These are phyloP conservation scores for Zygogramma bicolorata DNA, from an alignment of 2,888 invertebrate species.

Conservation along the genomic window DNA sequence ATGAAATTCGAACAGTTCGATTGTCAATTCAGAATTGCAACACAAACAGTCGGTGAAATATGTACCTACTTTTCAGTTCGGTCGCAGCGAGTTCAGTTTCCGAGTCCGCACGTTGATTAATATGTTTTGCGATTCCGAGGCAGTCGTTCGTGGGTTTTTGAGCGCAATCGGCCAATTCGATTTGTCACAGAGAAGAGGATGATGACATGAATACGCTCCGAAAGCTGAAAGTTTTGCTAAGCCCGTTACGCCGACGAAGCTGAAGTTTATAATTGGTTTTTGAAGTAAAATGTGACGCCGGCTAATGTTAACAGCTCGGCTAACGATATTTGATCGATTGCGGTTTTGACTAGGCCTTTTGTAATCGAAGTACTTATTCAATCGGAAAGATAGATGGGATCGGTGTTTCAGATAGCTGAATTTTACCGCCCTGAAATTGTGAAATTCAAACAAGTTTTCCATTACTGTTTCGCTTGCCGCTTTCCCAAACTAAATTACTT, in stretches of 20 bases:
- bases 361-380: not conserved
- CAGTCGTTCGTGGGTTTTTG: constrained; percentile 3
- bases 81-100: not conserved
- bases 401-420: not conserved
- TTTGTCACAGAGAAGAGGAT: not conserved
- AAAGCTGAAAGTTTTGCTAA: constrained; percentile 3
- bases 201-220: constrained; percentile 11
- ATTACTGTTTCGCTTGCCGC: not conserved
- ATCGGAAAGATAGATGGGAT: not conserved
- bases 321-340: constrained; percentile 23
- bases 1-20: not conserved
- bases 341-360: not conserved
- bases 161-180: constrained; percentile 1
- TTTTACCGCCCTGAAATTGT: not conserved
- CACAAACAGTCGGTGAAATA: not conserved
- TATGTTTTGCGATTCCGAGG: not conserved
- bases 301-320: constrained; percentile 11
- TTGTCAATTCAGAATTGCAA: constrained; percentile 1
- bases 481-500: too few species aligned
- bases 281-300: constrained; percentile 13
- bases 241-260: constrained; percentile 10
- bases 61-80: not conserved
- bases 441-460: not conserved
- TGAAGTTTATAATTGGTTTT: constrained; percentile 24
- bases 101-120: not conserved